These are phyloP conservation scores for Cephus rjabovi DNA, from an alignment of 2,888 invertebrate genomes.

Conservation along the genomic window DNA sequence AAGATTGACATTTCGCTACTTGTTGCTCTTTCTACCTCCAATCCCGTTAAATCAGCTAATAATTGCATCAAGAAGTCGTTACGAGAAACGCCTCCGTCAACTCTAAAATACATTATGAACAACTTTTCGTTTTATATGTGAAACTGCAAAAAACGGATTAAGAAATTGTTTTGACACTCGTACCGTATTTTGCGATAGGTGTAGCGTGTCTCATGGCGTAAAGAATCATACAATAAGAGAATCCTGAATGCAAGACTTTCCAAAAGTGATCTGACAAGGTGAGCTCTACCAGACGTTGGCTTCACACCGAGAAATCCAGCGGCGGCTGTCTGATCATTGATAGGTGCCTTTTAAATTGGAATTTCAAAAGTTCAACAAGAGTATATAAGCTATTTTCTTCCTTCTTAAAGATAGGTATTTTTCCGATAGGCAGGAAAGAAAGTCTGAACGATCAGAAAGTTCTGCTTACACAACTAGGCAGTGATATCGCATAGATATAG, in stretches of 20 bases:
- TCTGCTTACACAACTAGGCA: background rate
- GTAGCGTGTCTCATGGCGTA: constrained; percentile 77
- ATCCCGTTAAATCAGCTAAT: constrained; percentile 83
- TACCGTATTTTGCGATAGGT: constrained; percentile 74
- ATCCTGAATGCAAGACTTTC: constrained; percentile 89
- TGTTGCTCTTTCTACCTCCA: constrained; percentile 79
- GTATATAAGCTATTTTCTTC: background rate
- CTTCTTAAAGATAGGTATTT: background rate
- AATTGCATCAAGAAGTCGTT: constrained; percentile 93
- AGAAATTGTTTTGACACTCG: constrained; percentile 10
- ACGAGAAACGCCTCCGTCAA: constrained; percentile 96
- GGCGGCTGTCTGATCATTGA: constrained; percentile 87
- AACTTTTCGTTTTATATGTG: background rate
- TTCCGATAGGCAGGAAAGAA: constrained; percentile 6
- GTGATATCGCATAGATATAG: background rate
- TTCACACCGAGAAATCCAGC: constrained; percentile 85
- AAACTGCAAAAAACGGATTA: background rate
- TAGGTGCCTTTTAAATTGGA: constrained; percentile 78
- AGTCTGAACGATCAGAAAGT: constrained; percentile 4
- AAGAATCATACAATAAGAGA: constrained; percentile 79
- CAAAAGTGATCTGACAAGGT: constrained; percentile 84
- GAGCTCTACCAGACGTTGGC: constrained; percentile 80
- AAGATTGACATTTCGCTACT: constrained; percentile 85
- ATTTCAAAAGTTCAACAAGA: background rate
- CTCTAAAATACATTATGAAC: constrained; percentile 69